Percentiles rank a stretch among this genome's conserved stretches.
Evolutionary conservation across 1,140 invertebrate genomes (phyloP).

Genomic region (Drosophila watanabei): DNA sequence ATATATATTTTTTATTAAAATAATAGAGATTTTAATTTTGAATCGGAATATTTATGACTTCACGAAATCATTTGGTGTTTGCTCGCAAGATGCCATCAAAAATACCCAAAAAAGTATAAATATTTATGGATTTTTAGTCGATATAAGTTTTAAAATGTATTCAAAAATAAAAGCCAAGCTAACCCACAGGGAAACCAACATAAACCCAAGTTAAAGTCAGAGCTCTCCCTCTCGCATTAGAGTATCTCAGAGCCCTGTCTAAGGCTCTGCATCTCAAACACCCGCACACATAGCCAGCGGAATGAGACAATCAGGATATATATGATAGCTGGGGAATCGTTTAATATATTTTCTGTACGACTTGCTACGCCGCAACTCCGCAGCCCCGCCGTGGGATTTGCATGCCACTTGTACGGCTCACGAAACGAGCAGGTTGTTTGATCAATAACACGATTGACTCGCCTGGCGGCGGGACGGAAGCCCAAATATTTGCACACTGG

Average conservation of each 20-base stretch:
- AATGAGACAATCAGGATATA: constrained; percentile 44
- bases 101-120: background rate
- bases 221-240: background rate
- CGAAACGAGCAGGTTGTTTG: constrained; percentile 72
- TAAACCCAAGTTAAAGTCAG: background rate
- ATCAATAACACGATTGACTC: constrained; percentile 58
- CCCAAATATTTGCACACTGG: constrained; percentile 60
- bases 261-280: constrained; percentile 26
- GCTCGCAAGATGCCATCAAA: too few relatives aligned
- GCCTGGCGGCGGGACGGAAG: constrained; percentile 24
- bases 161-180: background rate
- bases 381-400: constrained; percentile 25
- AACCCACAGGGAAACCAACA: background rate
- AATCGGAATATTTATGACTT: too few relatives aligned
- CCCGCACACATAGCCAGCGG: constrained; percentile 1
- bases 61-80: too few relatives aligned
- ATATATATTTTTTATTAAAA: too few relatives aligned
- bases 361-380: constrained; percentile 15
- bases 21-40: too few relatives aligned
- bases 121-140: too few relatives aligned
- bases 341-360: constrained; percentile 60
- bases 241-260: constrained; percentile 12
- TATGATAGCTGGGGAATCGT: constrained; percentile 47
- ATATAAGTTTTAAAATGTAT: background rate
- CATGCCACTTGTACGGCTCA: constrained; percentile 61